Percentiles rank a stretch among this genome's conserved stretches.
These are phyloP conservation scores for Haliclona indistincta DNA, from an alignment of 37 sponge, comb jelly and placozoan species.

Conservation along the genomic window DNA sequence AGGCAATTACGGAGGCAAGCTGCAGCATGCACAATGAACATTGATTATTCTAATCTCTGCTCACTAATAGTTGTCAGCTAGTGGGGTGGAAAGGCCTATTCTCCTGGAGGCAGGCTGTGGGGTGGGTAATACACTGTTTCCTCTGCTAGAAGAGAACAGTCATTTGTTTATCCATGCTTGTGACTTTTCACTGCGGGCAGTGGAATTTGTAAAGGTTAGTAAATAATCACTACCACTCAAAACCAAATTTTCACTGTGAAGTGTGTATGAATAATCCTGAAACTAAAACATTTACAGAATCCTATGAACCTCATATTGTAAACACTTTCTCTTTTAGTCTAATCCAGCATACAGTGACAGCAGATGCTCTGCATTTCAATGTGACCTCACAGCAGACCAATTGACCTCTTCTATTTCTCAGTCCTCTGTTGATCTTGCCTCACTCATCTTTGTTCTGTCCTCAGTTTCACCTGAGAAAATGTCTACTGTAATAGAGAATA, in stretches of 20 bases:
- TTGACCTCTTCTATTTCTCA: conserved; percentile 40
- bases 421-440: conserved; percentile 68
- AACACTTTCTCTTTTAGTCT: conserved; percentile 50
- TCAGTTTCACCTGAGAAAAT: conserved; percentile 91
- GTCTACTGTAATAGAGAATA: conserved; percentile 59
- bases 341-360: conserved; percentile 50
- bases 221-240: background rate
- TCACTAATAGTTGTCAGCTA: background rate
- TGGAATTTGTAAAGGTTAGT: conserved; percentile 91
- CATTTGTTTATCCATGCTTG: conserved; percentile 91
- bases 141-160: conserved; percentile 77
- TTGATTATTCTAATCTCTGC: background rate
- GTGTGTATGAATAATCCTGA: background rate
- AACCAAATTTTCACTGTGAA: too few relatives aligned
- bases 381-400: conserved; percentile 80
- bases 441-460: conserved; percentile 93
- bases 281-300: background rate
- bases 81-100: conserved; percentile 1
- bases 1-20: conserved; percentile 20
- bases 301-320: background rate
- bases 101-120: conserved; percentile 97
- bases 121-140: conserved; percentile 93
- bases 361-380: conserved; percentile 75
- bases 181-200: conserved; percentile 94
- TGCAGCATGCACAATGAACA: background rate